These are phyloP conservation scores for Amphilophus citrinellus DNA, from an alignment of 2,113 vertebrate species.

Conservation along the genomic window DNA sequence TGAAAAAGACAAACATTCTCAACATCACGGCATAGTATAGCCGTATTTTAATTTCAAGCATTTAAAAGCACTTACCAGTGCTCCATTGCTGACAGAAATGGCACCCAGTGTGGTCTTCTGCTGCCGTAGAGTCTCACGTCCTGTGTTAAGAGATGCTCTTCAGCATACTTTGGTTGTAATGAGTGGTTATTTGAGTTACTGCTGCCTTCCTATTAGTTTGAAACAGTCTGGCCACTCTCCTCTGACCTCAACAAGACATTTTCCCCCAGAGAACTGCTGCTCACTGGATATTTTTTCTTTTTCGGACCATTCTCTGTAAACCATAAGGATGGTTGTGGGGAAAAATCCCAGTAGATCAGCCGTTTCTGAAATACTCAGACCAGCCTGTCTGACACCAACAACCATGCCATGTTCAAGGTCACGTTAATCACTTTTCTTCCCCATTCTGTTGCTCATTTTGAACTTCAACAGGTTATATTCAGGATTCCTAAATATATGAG, in stretches of 20 bases:
- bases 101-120: fast-evolving
- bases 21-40: too few species aligned
- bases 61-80: background rate
- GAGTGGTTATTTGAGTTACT: background rate
- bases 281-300: background rate
- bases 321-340: background rate
- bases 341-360: background rate
- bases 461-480: background rate
- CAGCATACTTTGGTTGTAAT: background rate
- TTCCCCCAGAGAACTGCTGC: background rate
- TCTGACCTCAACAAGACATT: too few species aligned
- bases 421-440: background rate
- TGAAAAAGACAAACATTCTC: too few species aligned
- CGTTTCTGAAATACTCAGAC: background rate
- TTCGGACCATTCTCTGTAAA: background rate
- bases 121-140: background rate
- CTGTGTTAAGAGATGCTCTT: background rate
- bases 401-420: background rate
- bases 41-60: too few species aligned
- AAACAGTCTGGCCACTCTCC: background rate
- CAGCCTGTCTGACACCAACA: background rate
- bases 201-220: background rate
- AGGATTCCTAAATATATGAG: background rate
- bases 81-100: background rate
- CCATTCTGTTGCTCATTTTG: background rate